These are phyloP conservation scores for Botia almorhae DNA, from an alignment of 2,797 vertebrate genomes.

Conservation along the genomic window DNA sequence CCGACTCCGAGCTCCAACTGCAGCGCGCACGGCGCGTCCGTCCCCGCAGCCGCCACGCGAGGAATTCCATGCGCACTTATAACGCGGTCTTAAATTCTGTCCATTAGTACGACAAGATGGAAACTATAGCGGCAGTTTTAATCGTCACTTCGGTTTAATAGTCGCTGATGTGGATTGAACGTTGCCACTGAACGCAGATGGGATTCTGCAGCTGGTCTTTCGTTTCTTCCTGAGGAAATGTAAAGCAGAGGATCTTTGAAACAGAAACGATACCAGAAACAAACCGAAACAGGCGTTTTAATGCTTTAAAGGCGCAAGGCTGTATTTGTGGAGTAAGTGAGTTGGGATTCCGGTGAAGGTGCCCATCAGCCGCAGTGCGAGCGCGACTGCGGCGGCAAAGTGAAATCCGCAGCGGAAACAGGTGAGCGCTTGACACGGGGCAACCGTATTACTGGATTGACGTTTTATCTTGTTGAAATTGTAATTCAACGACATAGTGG, in stretches of 20 bases:
- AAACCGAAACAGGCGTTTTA: conserved; percentile 68
- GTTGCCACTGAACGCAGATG: conserved; percentile 71
- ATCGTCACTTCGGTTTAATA: conserved; percentile 66
- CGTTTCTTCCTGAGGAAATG: conserved; percentile 59
- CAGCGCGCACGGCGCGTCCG: neutral
- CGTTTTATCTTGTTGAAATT: conserved; percentile 33
- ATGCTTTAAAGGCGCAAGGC: conserved; percentile 57
- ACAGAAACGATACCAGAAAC: conserved; percentile 58
- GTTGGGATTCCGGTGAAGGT: conserved; percentile 76
- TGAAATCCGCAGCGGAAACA: conserved; percentile 82
- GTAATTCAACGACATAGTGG: conserved; percentile 40
- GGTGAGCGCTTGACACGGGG: conserved; percentile 80
- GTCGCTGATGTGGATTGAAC: conserved; percentile 49
- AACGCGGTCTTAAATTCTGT: conserved; percentile 68
- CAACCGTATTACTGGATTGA: conserved; percentile 43
- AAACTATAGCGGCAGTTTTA: conserved; percentile 69
- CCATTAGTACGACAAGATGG: conserved; percentile 73
- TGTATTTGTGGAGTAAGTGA: conserved; percentile 68
- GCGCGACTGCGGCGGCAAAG: conserved; percentile 88
- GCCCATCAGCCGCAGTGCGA: conserved; percentile 91
- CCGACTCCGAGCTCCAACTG: conserved; percentile 66
- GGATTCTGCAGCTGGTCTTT: conserved; percentile 68
- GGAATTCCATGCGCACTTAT: conserved; percentile 73
- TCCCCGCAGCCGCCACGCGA: conserved; percentile 70
- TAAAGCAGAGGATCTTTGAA: conserved; percentile 68